A percentile compares a stretch with the other conserved stretches of the same genome.
Evolutionary conservation across 2,113 vertebrate species (phyloP).

Genomic region (Osmerus eperlanus): DNA sequence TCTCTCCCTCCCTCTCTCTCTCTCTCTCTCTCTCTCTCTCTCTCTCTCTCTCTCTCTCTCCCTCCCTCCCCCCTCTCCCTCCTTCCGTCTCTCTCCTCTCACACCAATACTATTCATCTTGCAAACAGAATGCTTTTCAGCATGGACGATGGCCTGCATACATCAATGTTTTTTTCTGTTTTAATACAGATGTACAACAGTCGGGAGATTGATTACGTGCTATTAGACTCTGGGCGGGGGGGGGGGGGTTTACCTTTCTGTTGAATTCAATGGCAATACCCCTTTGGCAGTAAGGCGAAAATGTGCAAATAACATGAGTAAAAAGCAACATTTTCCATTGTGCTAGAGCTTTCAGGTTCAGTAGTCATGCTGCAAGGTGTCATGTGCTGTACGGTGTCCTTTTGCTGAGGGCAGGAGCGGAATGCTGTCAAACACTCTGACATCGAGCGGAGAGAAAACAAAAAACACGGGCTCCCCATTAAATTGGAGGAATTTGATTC

Average conservation of each 20-base stretch:
- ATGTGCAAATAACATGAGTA: neutral
- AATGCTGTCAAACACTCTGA: too few species aligned
- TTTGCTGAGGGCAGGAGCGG: too few species aligned
- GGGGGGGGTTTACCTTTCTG: conserved; percentile 14
- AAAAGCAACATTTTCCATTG: too few species aligned
- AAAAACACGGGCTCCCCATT: too few species aligned
- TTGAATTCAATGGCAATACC: conserved; percentile 30
- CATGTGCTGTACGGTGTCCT: too few species aligned
- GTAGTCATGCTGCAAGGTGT: too few species aligned
- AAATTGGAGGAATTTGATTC: too few species aligned
- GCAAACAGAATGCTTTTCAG: conserved; percentile 47
- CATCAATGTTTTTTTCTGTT: conserved; percentile 48
- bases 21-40: too few species aligned
- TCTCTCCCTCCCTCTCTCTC: too few species aligned
- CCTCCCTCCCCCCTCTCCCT: neutral
- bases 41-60: conserved; percentile 1
- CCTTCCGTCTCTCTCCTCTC: conserved; percentile 14
- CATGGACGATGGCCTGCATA: conserved; percentile 58
- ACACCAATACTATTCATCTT: conserved; percentile 61
- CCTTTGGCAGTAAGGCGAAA: conserved; percentile 19
- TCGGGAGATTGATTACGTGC: conserved; percentile 56
- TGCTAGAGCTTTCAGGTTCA: too few species aligned
- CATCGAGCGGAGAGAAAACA: too few species aligned
- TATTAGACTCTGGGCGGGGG: conserved; percentile 43
- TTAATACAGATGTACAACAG: conserved; percentile 57